Evolutionary conservation across 2,888 invertebrate genomes (phyloP).

Genomic region (Tachystola acroxantha): DNA sequence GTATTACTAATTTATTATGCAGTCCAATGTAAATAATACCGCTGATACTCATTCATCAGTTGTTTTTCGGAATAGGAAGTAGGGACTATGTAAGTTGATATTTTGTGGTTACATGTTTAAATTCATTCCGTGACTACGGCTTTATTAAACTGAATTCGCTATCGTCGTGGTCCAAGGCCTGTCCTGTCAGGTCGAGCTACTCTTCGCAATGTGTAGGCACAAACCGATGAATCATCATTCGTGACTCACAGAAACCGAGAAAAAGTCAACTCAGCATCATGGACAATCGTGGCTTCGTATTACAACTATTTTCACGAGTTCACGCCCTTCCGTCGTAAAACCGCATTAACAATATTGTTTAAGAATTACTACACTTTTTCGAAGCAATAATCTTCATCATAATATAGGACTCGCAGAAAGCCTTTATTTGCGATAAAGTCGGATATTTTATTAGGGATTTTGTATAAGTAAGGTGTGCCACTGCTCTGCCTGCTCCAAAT

Average conservation of each 20-base stretch:
- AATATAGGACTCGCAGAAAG: too few relatives aligned
- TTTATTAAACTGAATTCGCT: not conserved
- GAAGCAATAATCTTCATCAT: too few relatives aligned
- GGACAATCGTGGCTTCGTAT: slow-evolving; percentile 2
- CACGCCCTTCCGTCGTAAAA: slow-evolving; percentile 23
- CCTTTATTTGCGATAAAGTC: too few relatives aligned
- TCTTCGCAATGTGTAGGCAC: not conserved
- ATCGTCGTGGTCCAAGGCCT: slow-evolving; percentile 34
- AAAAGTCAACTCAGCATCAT: slow-evolving; percentile 34
- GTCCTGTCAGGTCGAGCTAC: slow-evolving; percentile 22
- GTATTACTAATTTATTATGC: too few relatives aligned
- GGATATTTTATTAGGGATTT: too few relatives aligned
- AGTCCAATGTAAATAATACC: too few relatives aligned
- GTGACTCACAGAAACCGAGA: slow-evolving; percentile 36
- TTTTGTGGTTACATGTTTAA: not conserved
- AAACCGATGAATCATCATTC: slow-evolving; percentile 17
- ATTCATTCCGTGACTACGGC: not conserved
- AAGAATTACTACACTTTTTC: not conserved
- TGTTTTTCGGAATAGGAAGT: too few relatives aligned
- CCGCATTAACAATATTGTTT: slow-evolving; percentile 12
- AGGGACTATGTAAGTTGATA: too few relatives aligned
- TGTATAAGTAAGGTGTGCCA: too few relatives aligned
- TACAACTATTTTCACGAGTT: slow-evolving; percentile 14
- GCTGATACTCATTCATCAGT: too few relatives aligned
- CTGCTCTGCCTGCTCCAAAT: too few relatives aligned